Percentiles rank a stretch among this genome's conserved stretches.
Evolutionary conservation across 1,140 invertebrate species (phyloP).

Genomic region (Papilio dardanus): DNA sequence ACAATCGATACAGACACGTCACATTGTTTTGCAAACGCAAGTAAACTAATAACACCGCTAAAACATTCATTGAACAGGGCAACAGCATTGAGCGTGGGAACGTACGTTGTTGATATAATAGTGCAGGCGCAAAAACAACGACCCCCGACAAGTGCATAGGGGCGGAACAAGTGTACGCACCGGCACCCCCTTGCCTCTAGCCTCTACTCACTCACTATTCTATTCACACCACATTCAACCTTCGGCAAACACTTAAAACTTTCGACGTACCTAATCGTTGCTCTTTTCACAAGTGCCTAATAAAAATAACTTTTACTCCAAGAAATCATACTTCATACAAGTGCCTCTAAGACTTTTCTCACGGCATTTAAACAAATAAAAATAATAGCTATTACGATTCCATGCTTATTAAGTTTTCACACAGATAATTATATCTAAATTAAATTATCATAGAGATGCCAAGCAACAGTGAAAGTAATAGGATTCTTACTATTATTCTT

Average conservation of each 20-base stretch:
- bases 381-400: not conserved
- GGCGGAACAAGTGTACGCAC: constrained; percentile 70
- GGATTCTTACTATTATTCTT: not conserved
- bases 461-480: constrained; percentile 2
- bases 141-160: constrained; percentile 72
- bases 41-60: constrained; percentile 23
- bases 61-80: constrained; percentile 11
- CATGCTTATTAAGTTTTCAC: constrained; percentile 4
- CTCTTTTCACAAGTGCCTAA: constrained; percentile 38
- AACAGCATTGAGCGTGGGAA: constrained; percentile 54
- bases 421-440: constrained; percentile 8
- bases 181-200: constrained; percentile 44
- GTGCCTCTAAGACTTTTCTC: constrained; percentile 3
- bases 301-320: constrained; percentile 17
- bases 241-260: constrained; percentile 39
- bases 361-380: constrained; percentile 4
- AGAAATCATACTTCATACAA: not conserved
- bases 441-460: not conserved
- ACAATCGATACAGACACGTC: not conserved
- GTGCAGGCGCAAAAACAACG: constrained; percentile 73
- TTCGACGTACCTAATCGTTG: constrained; percentile 39
- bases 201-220: constrained; percentile 29
- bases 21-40: constrained; percentile 13
- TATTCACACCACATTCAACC: constrained; percentile 38
- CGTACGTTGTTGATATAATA: constrained; percentile 57